Conservation (phyloP, 2,113 vertebrate species). For the Strix uralensis region DNA sequence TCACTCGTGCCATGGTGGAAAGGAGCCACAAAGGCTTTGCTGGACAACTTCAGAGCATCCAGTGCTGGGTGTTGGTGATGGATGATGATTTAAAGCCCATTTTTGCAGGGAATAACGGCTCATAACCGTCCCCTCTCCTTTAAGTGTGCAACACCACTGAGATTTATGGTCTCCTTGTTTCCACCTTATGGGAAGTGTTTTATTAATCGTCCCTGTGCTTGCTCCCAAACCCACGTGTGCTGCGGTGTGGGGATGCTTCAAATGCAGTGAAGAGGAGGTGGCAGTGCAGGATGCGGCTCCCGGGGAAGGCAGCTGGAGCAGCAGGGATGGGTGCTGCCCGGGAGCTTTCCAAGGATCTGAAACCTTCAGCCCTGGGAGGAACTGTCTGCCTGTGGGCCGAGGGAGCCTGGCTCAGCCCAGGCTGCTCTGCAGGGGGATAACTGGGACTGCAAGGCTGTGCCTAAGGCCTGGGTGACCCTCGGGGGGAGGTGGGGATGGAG, state of each 20-base stretch:
- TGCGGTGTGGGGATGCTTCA: not conserved
- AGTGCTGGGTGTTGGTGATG: not conserved
- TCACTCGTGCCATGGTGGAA: rapidly evolving
- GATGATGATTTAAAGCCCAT: not conserved
- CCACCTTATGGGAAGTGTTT: not conserved
- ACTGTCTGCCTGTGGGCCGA: rapidly evolving
- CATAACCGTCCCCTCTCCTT: not conserved
- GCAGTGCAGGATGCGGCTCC: rapidly evolving
- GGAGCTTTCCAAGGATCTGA: not conserved
- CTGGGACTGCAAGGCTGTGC: not conserved
- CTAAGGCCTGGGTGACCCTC: not conserved
- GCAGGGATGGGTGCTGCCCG: not conserved
- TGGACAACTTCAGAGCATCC: not conserved
- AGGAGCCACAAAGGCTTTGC: not conserved
- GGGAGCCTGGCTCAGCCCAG: not conserved
- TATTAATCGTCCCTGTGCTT: not conserved
- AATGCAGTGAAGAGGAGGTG: not conserved
- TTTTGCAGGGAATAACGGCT: not conserved
- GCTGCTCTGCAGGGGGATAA: not conserved
- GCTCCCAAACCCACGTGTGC: rapidly evolving
- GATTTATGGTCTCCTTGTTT: not conserved
- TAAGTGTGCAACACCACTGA: rapidly evolving
- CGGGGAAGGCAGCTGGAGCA: rapidly evolving
- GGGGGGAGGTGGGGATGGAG: not conserved
- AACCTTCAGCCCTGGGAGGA: not conserved